A percentile compares a stretch with the other conserved stretches of the same genome.
phyloP scores from a whole-genome alignment of 1,140 invertebrate genomes.

The Micrasema minimum region DNA sequence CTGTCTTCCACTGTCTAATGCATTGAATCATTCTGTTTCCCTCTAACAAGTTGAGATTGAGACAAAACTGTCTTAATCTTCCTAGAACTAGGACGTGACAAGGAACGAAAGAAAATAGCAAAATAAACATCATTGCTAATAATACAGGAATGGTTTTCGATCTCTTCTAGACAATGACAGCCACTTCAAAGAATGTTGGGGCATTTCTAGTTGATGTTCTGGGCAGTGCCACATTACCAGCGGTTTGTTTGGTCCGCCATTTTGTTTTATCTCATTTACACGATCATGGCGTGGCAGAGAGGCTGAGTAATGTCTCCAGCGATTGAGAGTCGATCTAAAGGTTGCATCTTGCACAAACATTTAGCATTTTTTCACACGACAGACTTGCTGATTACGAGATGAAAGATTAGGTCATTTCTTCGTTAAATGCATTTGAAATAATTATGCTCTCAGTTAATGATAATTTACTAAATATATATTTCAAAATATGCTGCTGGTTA shows the following conservation, averaged over 20 bases:
- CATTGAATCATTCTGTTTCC: too few relatives aligned
- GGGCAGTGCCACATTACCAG: constrained; percentile 13
- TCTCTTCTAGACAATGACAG: constrained; percentile 7
- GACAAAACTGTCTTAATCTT: too few relatives aligned
- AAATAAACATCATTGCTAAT: too few relatives aligned
- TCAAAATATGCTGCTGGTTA: too few relatives aligned
- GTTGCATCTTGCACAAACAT: constrained; percentile 19
- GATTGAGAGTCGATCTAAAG: constrained; percentile 24
- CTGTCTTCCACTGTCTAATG: too few relatives aligned
- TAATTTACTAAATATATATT: too few relatives aligned
- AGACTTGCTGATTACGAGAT: neutral
- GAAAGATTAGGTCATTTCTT: neutral
- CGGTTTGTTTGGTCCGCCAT: neutral
- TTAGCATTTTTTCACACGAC: constrained; percentile 3
- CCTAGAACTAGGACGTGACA: too few relatives aligned
- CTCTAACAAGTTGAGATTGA: too few relatives aligned
- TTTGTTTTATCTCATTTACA: constrained; percentile 10
- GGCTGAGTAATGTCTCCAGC: constrained; percentile 16
- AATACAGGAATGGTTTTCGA: neutral
- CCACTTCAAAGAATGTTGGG: constrained; percentile 24
- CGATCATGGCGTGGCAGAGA: neutral
- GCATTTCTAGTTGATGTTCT: constrained; percentile 19
- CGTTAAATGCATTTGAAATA: neutral
- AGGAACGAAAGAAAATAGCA: too few relatives aligned
- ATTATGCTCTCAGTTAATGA: neutral